Conservation (phyloP, 2,888 invertebrate species). For the Ophion ventricosus region DNA sequence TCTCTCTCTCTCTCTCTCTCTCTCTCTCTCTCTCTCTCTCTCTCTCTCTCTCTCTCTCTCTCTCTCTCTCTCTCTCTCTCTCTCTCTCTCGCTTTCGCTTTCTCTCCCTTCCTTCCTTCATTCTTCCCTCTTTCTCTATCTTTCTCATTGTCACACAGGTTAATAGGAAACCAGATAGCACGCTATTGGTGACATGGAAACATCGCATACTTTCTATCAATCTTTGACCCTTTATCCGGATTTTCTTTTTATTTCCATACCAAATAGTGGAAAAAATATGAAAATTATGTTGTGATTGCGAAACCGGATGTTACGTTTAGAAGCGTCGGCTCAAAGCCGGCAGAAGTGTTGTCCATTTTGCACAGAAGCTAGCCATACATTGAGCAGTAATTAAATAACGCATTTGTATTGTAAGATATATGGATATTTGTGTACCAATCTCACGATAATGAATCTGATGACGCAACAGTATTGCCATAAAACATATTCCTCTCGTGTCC, state of each 20-base stretch:
- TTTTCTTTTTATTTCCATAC: not conserved
- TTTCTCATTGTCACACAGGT: not conserved
- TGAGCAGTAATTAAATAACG: too few relatives aligned
- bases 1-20: slow-evolving; percentile 5
- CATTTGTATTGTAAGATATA: too few relatives aligned
- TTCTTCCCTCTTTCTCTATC: slow-evolving; percentile 12
- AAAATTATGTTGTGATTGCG: too few relatives aligned
- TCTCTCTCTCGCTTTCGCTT: not conserved
- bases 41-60: slow-evolving; percentile 18
- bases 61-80: not conserved
- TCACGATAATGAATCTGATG: too few relatives aligned
- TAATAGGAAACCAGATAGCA: not conserved
- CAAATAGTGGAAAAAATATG: not conserved
- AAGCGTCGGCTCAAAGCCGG: too few relatives aligned
- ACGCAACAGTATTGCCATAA: too few relatives aligned
- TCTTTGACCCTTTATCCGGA: not conserved
- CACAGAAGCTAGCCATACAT: too few relatives aligned
- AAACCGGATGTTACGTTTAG: too few relatives aligned
- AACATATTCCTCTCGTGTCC: too few relatives aligned
- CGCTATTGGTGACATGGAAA: not conserved
- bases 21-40: slow-evolving; percentile 7
- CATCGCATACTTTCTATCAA: not conserved
- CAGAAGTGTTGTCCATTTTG: too few relatives aligned
- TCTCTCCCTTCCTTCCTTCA: not conserved
- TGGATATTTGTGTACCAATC: too few relatives aligned